Percentiles rank a stretch among this genome's conserved stretches.
Conservation (phyloP, 2,797 vertebrate species). For the Gallinago nigripennis region DNA sequence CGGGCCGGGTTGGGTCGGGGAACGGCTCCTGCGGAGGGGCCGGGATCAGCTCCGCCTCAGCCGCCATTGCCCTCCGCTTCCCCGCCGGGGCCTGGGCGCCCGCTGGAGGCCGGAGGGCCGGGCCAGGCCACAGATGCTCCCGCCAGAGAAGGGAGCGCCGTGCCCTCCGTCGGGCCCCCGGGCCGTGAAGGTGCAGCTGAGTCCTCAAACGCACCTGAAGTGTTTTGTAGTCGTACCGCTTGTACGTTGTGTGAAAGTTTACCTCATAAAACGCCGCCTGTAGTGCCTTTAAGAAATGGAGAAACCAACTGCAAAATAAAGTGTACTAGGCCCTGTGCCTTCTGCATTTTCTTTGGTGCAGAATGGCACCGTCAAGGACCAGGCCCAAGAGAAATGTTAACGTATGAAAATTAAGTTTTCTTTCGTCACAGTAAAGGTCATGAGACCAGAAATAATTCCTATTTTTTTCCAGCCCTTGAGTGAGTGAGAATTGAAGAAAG, state of each 20-base stretch:
- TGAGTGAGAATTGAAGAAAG: background rate
- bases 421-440: background rate
- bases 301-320: background rate
- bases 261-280: fast-evolving
- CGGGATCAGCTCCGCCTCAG: background rate
- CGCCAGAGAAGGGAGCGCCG: background rate
- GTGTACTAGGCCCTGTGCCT: fast-evolving
- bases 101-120: no score
- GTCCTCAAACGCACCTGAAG: fast-evolving
- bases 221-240: fast-evolving
- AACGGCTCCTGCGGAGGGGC: background rate
- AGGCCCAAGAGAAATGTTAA: no score
- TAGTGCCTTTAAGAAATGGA: fast-evolving
- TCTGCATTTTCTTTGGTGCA: no score
- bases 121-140: background rate
- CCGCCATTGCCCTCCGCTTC: no score
- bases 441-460: background rate
- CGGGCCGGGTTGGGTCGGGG: background rate
- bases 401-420: fast-evolving
- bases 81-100: background rate
- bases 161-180: background rate
- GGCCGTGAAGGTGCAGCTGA: background rate
- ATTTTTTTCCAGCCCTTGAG: background rate
- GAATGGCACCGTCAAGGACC: fast-evolving
- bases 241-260: background rate